Evolutionary conservation across 2,113 vertebrate genomes (phyloP), one percentile per base, ranked within the genome.

Genomic region (Mustela nigripes): DNA sequence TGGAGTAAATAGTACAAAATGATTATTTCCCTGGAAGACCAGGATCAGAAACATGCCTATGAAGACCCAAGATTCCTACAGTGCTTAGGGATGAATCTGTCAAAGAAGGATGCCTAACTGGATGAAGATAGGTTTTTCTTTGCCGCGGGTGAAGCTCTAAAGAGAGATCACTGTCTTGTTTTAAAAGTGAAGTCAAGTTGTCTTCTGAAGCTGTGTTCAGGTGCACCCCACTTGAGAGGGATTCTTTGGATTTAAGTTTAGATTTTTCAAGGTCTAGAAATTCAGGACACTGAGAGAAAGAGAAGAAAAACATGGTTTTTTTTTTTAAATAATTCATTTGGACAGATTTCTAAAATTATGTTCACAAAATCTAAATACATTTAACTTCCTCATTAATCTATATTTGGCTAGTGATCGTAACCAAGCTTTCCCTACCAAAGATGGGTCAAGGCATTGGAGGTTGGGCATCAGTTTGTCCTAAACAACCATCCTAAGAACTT

Each of bases 241-340:
- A 99, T 98, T 99, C 99, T 99, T 99, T 99, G 99, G 99, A 99
- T 99, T 99, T 99, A 95, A 99, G 99, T 99, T 99, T 98, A 0
- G 98, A 97, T 97, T 99, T 99, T 98, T 99, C 99, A 97, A 98
- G 97, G 96, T 99, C 99, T 97, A 98, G 98, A 98, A 99, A 98
- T 98, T 99, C 99, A 94, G 99, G 98, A 98, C 98, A 99, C 99
- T 99, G 98, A 62, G 83, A 98, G 76, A 73, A 97, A 98, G 86
- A 98, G 96, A 95, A 98, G 79, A 93, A 98, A 98, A 98, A 94
- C 7, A 92, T 0, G 7, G n/a, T n/a, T n/a, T 36, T 93, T 96
- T 94, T 69, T 48, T 48, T 48, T 11, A 2, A 48, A 71, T 14
- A 87, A 85, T 84, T 93, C 42, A 84, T 22, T 79, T 73, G 58